phyloP scores from a whole-genome alignment of 1,140 invertebrate genomes.

The Bombus sylvicola region DNA sequence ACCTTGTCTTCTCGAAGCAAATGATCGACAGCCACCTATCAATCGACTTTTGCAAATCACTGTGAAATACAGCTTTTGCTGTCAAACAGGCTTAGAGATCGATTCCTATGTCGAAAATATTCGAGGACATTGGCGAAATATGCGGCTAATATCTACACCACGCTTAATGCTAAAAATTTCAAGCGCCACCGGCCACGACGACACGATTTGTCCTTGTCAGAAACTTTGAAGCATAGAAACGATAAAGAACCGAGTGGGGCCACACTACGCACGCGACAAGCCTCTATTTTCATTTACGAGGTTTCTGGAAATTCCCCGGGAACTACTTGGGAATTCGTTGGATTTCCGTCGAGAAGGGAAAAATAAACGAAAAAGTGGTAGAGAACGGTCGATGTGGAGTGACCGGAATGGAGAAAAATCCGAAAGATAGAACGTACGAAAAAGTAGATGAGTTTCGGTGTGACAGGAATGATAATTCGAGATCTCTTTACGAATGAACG shows the following conservation, averaged over 20 bases:
- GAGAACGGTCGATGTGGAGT: background rate
- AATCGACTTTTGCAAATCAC: background rate
- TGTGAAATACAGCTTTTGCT: background rate
- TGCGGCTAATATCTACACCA: background rate
- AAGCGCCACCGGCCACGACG: background rate
- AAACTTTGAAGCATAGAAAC: background rate
- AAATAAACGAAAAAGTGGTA: background rate
- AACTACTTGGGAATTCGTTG: background rate
- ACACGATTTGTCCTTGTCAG: slow-evolving; percentile 5
- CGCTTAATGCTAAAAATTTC: background rate
- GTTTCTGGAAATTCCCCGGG: background rate
- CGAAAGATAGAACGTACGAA: background rate
- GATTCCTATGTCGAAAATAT: background rate
- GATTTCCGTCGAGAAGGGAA: background rate
- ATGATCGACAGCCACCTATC: background rate
- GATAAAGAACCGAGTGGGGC: background rate
- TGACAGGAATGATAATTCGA: background rate
- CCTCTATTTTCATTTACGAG: background rate
- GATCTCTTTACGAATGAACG: background rate
- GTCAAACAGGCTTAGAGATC: background rate
- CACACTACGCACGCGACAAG: background rate
- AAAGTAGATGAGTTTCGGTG: no score
- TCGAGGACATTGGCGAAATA: background rate
- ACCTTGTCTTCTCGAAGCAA: background rate
- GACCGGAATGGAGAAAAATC: background rate